These are phyloP conservation scores for Deroptyus accipitrinus DNA, from an alignment of 2,113 vertebrate species.

Conservation along the genomic window DNA sequence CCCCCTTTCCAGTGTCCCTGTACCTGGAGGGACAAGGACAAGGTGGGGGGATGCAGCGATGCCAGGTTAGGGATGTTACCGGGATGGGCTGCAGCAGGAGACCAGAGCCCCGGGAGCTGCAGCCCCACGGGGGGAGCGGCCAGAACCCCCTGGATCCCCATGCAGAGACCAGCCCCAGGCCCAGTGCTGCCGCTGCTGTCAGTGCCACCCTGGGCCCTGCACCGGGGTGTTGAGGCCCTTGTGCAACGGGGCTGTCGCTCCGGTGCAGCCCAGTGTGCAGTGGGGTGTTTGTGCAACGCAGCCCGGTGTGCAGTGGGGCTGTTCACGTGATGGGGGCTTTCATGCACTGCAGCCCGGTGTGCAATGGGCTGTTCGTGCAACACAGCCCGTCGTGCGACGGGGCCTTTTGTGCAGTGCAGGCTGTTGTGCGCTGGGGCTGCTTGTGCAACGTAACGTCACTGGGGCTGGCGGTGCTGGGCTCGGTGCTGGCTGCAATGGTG, in stretches of 20 bases:
- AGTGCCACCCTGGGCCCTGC: not conserved
- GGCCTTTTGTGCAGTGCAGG: not conserved
- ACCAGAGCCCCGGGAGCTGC: not conserved
- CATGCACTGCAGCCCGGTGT: not conserved
- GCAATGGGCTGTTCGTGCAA: not conserved
- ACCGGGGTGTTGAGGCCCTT: not conserved
- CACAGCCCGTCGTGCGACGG: too few relatives aligned
- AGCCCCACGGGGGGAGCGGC: not conserved
- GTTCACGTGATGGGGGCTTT: not conserved
- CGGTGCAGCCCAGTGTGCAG: not conserved
- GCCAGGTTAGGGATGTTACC: not conserved
- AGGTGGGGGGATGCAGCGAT: not conserved
- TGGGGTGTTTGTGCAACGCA: not conserved
- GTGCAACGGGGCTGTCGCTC: not conserved
- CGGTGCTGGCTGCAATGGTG: not conserved
- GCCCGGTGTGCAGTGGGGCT: not conserved
- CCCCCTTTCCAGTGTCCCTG: not conserved
- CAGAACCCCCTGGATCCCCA: not conserved
- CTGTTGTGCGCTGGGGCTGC: not conserved
- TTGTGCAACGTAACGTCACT: too few relatives aligned
- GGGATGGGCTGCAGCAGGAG: not conserved
- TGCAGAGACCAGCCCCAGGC: not conserved
- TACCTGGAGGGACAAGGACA: accelerated
- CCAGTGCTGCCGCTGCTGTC: not conserved
- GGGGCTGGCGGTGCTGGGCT: too few relatives aligned